Evolutionary conservation across 2,888 invertebrate species (phyloP).

Genomic region (Lepidocyrtoides sp.): DNA sequence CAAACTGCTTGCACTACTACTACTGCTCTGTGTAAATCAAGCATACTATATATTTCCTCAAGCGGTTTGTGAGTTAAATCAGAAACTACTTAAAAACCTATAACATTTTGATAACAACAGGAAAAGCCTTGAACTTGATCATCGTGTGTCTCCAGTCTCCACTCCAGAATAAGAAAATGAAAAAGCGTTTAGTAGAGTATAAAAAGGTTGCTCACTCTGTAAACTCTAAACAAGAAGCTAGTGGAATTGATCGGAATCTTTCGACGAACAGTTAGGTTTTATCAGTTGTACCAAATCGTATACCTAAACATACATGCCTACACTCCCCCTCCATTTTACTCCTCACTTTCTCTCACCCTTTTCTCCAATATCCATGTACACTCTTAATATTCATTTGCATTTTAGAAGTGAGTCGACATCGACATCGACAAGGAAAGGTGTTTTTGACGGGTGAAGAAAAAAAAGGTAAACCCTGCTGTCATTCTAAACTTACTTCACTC

Average conservation of each 20-base stretch:
- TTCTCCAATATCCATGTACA: not conserved
- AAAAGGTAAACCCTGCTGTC: conserved; percentile 53
- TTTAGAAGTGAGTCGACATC: not conserved
- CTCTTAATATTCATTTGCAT: conserved; percentile 57
- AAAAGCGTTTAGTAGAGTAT: not conserved
- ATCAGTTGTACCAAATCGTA: too few species aligned
- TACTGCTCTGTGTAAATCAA: too few species aligned
- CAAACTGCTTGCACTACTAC: too few species aligned
- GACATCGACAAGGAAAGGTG: conserved; percentile 30
- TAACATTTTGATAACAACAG: not conserved
- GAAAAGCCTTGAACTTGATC: conserved; percentile 42
- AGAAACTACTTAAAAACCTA: conserved; percentile 21
- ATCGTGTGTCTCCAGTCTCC: not conserved
- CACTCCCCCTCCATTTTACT: not conserved
- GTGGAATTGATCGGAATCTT: not conserved
- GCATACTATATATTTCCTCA: too few species aligned
- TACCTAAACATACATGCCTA: too few species aligned
- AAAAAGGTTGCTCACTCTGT: not conserved
- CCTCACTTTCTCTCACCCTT: not conserved
- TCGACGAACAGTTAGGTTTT: too few species aligned
- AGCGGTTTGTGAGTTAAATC: not conserved
- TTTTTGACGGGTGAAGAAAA: conserved; percentile 51
- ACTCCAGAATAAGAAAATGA: not conserved
- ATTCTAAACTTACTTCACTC: too few species aligned
- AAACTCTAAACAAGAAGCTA: too few species aligned